Evolutionary conservation across 2,888 invertebrate species (phyloP), one percentile per base, ranked within the genome.

Genomic region (Lacanobia oleracea): DNA sequence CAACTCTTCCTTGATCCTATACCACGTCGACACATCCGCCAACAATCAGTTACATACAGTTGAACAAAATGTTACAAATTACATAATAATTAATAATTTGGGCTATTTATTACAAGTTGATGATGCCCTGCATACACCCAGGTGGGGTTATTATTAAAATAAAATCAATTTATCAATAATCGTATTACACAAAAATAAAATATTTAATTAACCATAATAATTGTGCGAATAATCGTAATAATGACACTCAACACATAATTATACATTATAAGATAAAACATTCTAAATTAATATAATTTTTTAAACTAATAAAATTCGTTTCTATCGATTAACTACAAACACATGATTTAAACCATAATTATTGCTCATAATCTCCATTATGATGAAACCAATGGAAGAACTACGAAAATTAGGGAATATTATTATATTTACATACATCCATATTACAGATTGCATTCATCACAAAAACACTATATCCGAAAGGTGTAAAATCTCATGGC

Each of bases 341-440:
- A 93, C 92, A 91, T 93, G 90, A 77, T 91, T 89, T 79, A 86
- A 84, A 88, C 79, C 79, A 89, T 87, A 90, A 90, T 94, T 94
- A 94, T 95, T 94, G 94, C 94, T 94, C 67, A 81, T 89, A 78
- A 93, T 91, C 91, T 91, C 91, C 88, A 86, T 86, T 70, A 73
- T 60, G 77, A 76, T 77, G 72, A 77, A 87, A 89, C 75, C 66
- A 89, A 87, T 91, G 94, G 93, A 93, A 94, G 92, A 94, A 89
- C 93, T 86, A 86, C 76, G 77, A 75, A 80, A 67, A 77, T 67
- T 72, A 75, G 62, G 66, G 62, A 74, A 79, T 81, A 83, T 40
- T 59, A 75, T 79, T 79, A 81, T 86, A 86, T 79, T 82, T 83
- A 88, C 86, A 85, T 82, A 66, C 80, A 72, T 57, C 43, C n/a